Evolutionary conservation across 2,113 vertebrate species (phyloP).

Genomic region (Nannobrachium achirus): DNA sequence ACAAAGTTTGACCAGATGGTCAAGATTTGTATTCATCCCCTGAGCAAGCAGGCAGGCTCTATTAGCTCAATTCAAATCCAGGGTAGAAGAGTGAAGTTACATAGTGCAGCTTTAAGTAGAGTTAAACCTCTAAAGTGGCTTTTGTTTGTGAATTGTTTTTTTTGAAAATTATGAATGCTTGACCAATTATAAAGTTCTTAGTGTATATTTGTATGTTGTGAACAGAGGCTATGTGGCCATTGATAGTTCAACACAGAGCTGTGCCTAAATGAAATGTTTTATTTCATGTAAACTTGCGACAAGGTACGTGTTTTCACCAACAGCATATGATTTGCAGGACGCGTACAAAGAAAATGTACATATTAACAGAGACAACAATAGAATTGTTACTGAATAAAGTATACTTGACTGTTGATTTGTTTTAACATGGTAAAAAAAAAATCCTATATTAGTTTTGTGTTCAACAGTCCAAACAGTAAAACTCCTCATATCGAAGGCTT

Average conservation of each 20-base stretch:
- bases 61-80: no score
- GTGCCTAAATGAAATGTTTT: conserved; percentile 34
- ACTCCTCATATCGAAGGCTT: neutral
- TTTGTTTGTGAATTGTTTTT: neutral
- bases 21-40: no score
- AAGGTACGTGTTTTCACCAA: conserved; percentile 8
- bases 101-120: no score
- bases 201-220: conserved; percentile 15
- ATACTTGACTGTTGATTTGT: conserved; percentile 44
- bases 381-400: conserved; percentile 44
- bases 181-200: conserved; percentile 8
- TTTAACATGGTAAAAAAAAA: conserved; percentile 43
- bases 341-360: conserved; percentile 45
- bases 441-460: neutral
- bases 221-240: neutral
- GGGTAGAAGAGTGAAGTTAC: neutral
- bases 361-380: conserved; percentile 6
- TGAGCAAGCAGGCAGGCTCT: no score
- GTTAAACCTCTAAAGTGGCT: conserved; percentile 6
- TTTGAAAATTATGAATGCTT: conserved; percentile 4
- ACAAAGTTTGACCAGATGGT: no score
- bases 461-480: neutral
- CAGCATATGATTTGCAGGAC: conserved; percentile 31
- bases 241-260: neutral
- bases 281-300: conserved; percentile 18